A percentile compares a stretch with the other conserved stretches of the same genome.
These are phyloP conservation scores for Erethizon dorsatum DNA, from an alignment of 2,797 vertebrate species.

Conservation along the genomic window DNA sequence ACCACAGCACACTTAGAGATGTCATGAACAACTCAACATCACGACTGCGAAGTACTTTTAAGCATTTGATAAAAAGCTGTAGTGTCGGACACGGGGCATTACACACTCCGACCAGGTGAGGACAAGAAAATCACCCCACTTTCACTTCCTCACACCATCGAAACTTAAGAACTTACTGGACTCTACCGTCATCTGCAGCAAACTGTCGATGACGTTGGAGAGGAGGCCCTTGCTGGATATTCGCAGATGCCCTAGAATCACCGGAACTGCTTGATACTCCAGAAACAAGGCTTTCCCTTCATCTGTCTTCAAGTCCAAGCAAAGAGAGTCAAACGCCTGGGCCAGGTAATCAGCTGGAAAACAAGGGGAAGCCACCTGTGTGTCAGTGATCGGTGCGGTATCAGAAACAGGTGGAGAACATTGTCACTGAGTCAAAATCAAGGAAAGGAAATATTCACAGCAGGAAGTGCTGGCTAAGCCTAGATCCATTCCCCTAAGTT, in stretches of 20 bases:
- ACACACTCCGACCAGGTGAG: background rate
- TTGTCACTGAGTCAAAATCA: background rate
- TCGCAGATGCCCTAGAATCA: conserved; percentile 91
- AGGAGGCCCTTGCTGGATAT: conserved; percentile 90
- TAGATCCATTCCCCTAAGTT: background rate
- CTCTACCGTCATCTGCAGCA: conserved; percentile 93
- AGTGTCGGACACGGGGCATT: background rate
- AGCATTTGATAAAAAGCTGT: conserved; percentile 29
- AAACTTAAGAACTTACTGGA: conserved; percentile 91
- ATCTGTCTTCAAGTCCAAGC: conserved; percentile 91
- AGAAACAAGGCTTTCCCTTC: conserved; percentile 94
- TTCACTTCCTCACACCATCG: background rate
- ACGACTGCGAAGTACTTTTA: background rate
- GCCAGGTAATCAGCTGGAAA: conserved; percentile 94
- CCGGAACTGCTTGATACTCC: conserved; percentile 91
- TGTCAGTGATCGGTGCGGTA: background rate
- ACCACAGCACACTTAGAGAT: background rate
- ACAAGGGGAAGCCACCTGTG: conserved; percentile 56
- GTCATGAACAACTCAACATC: background rate
- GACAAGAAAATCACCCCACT: background rate
- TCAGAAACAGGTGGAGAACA: background rate
- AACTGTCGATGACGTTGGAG: conserved; percentile 91
- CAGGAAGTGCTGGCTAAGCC: background rate
- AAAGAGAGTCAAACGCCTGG: conserved; percentile 92
- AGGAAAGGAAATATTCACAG: conserved; percentile 37